Conservation (phyloP, 1,140 invertebrate genomes). For the Bombus picipes region DNA sequence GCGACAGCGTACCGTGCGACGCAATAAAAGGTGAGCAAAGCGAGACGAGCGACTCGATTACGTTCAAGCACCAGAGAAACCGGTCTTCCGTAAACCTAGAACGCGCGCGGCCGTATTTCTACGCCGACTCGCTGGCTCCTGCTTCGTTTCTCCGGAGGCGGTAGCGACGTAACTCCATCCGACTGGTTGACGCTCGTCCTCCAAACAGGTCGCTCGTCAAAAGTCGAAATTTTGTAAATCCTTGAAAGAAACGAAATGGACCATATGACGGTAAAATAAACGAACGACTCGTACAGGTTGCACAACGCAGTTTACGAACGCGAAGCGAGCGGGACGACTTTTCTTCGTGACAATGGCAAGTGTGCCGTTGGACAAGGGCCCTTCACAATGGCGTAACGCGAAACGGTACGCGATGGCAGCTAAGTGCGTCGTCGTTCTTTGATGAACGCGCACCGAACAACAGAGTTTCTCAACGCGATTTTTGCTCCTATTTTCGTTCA, state of each 20-base stretch:
- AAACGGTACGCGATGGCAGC: slow-evolving; percentile 70
- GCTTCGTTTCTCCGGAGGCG: background rate
- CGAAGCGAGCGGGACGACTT: slow-evolving; percentile 57
- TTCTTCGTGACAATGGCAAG: slow-evolving; percentile 69
- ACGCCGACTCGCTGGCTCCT: background rate
- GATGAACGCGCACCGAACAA: slow-evolving; percentile 29
- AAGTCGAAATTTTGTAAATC: background rate
- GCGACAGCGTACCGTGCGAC: background rate
- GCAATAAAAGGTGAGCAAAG: slow-evolving; percentile 42
- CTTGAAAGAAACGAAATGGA: background rate
- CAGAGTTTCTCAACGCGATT: slow-evolving; percentile 39
- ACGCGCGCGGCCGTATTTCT: slow-evolving; percentile 9
- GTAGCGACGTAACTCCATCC: background rate
- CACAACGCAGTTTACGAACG: slow-evolving; percentile 61
- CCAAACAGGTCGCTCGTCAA: background rate
- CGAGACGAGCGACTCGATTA: slow-evolving; percentile 40
- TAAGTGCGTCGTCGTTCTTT: slow-evolving; percentile 71
- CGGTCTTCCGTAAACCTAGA: slow-evolving; percentile 44
- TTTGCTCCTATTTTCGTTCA: too few relatives aligned
- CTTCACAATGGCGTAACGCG: slow-evolving; percentile 71
- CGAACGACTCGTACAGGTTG: slow-evolving; percentile 57
- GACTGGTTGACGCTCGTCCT: too few relatives aligned
- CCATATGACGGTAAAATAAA: slow-evolving; percentile 7
- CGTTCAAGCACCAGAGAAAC: slow-evolving; percentile 13
- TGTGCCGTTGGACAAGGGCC: slow-evolving; percentile 60